These are phyloP conservation scores for Peromyscus californicus DNA, from an alignment of 2,113 vertebrate genomes.

Conservation along the genomic window DNA sequence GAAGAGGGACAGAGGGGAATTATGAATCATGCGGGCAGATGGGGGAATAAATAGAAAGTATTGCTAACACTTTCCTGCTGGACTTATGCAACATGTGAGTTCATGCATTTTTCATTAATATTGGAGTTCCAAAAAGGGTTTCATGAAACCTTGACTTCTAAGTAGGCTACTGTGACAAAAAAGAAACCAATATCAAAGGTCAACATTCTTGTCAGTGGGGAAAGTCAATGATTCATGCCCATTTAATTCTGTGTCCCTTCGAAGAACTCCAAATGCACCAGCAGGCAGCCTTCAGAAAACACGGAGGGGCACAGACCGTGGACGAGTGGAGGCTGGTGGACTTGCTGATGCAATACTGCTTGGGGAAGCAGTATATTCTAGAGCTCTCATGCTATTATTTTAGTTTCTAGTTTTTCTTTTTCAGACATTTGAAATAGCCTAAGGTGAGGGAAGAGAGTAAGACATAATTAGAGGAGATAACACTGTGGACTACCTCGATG, in stretches of 20 bases:
- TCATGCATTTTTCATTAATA: constrained; percentile 1
- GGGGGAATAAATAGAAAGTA: not conserved
- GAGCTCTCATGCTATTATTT: not conserved
- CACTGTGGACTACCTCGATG: not conserved
- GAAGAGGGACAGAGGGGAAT: not conserved
- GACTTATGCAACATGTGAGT: not conserved
- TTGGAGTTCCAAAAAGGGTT: not conserved
- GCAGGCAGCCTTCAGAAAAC: not conserved
- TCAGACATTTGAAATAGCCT: not conserved
- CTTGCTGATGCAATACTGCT: not conserved
- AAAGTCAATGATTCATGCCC: not conserved
- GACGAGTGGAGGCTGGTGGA: not conserved
- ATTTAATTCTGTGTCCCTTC: not conserved
- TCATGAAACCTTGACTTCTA: not conserved
- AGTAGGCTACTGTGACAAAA: not conserved
- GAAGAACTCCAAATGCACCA: not conserved
- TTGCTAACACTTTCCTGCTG: not conserved
- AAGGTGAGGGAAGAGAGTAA: not conserved
- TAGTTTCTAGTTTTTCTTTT: not conserved
- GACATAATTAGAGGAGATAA: not conserved
- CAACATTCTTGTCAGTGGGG: not conserved
- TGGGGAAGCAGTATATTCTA: not conserved
- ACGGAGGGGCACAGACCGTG: not conserved
- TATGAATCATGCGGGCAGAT: constrained; percentile 15
- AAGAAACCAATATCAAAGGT: not conserved